These are phyloP conservation scores for Falco rusticolus DNA, from an alignment of 2,797 vertebrate genomes.

Conservation along the genomic window DNA sequence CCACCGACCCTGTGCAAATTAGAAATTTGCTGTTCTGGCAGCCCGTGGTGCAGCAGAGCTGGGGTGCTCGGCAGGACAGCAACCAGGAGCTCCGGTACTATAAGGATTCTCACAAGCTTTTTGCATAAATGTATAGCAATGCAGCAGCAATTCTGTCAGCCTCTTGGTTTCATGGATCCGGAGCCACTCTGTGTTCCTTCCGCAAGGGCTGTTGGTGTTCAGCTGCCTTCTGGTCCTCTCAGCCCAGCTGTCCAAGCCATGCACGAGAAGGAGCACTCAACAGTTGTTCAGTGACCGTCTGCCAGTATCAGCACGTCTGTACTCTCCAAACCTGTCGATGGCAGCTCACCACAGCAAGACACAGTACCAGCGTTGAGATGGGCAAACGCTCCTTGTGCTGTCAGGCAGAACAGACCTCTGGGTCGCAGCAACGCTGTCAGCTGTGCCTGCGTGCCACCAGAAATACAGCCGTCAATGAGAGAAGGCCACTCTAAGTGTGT, in stretches of 20 bases:
- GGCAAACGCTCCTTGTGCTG: neutral
- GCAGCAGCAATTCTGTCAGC: neutral
- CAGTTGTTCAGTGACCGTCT: neutral
- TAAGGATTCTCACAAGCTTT: neutral
- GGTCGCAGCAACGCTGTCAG: neutral
- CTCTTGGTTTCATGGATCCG: neutral
- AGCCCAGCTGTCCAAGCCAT: neutral
- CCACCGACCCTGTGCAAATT: neutral
- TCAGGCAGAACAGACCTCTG: neutral
- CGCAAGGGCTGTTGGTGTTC: fast-evolving
- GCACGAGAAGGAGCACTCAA: neutral
- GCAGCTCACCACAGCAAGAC: neutral
- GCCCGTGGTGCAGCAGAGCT: neutral
- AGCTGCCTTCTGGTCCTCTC: no score
- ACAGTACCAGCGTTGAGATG: neutral
- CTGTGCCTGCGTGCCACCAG: no score
- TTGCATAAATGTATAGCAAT: neutral
- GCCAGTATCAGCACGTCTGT: neutral
- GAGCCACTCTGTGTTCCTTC: neutral
- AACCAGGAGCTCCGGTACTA: fast-evolving
- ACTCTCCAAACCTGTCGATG: neutral
- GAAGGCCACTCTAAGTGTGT: neutral
- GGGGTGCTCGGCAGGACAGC: neutral
- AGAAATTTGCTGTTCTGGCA: neutral
- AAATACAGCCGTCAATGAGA: neutral